Evolutionary conservation across 2,113 vertebrate genomes (phyloP).

Genomic region (Trichechus manatus): DNA sequence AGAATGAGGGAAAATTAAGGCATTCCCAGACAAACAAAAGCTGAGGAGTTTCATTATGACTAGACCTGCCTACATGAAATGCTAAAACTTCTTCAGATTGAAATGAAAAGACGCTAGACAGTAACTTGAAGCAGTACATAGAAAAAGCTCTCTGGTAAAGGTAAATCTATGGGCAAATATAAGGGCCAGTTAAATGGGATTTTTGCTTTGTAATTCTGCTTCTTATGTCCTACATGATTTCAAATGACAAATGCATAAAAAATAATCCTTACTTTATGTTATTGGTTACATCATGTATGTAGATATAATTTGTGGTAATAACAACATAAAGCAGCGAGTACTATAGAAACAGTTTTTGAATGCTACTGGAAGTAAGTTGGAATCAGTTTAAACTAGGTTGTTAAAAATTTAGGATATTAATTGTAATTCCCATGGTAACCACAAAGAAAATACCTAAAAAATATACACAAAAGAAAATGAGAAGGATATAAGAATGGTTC

Average conservation of each 20-base stretch:
- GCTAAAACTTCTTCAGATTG: background rate
- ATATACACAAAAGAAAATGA: background rate
- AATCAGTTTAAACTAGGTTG: background rate
- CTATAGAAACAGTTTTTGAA: background rate
- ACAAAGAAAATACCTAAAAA: background rate
- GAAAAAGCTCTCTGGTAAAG: too few relatives aligned
- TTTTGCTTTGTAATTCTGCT: background rate
- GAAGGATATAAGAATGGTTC: background rate
- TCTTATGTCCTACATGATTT: background rate
- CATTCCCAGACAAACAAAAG: background rate
- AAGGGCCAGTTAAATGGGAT: too few relatives aligned
- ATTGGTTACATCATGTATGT: background rate
- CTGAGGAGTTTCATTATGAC: background rate
- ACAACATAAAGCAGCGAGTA: background rate
- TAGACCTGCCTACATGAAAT: background rate
- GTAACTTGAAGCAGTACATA: too few relatives aligned
- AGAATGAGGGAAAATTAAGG: too few relatives aligned
- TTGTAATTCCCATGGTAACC: background rate
- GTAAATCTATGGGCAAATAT: too few relatives aligned
- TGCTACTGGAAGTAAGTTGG: background rate
- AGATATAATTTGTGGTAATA: background rate
- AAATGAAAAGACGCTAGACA: background rate
- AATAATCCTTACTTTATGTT: background rate
- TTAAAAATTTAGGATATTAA: background rate
- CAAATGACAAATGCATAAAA: background rate